A percentile compares a stretch with the other conserved stretches of the same genome.
Evolutionary conservation across 2,113 vertebrate species (phyloP).

Genomic region (Girardinichthys multiradiatus): DNA sequence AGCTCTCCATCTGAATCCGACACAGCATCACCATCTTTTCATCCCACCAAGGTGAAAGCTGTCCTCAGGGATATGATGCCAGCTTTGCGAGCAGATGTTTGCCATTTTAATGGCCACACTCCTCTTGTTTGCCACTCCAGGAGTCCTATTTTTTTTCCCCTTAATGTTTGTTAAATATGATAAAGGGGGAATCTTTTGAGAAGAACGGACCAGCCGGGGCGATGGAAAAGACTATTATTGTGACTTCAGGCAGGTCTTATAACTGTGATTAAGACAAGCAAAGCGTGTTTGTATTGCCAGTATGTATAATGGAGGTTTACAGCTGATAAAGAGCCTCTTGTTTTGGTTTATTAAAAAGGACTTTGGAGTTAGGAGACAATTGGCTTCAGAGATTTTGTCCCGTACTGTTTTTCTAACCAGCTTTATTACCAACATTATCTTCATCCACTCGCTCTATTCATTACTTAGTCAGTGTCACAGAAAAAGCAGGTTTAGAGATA

Average conservation of each 20-base stretch:
- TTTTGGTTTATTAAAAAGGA: conserved; percentile 37
- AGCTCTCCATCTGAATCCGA: conserved; percentile 30
- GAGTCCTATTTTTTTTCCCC: conserved; percentile 15
- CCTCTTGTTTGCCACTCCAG: conserved; percentile 41
- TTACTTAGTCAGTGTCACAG: conserved; percentile 21
- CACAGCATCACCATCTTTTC: conserved; percentile 32
- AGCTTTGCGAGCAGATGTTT: conserved; percentile 43
- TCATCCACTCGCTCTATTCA: not conserved
- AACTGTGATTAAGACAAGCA: conserved; percentile 36
- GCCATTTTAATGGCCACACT: conserved; percentile 42
- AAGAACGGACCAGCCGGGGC: conserved; percentile 10
- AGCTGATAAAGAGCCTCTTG: conserved; percentile 35
- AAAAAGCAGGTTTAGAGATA: not conserved
- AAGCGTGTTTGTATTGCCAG: conserved; percentile 33
- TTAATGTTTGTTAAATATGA: conserved; percentile 53
- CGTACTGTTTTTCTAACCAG: conserved; percentile 38
- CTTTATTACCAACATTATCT: conserved; percentile 3
- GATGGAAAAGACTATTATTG: conserved; percentile 2
- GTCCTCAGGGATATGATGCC: conserved; percentile 31
- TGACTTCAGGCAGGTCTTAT: conserved; percentile 49
- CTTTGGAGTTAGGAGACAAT: conserved; percentile 40
- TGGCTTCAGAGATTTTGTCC: conserved; percentile 36
- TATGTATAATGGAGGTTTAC: conserved; percentile 5
- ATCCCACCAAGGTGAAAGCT: conserved; percentile 49
- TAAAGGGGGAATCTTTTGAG: conserved; percentile 29